phyloP scores from a whole-genome alignment of 2,888 invertebrate genomes.

The Callimorpha dominula region DNA sequence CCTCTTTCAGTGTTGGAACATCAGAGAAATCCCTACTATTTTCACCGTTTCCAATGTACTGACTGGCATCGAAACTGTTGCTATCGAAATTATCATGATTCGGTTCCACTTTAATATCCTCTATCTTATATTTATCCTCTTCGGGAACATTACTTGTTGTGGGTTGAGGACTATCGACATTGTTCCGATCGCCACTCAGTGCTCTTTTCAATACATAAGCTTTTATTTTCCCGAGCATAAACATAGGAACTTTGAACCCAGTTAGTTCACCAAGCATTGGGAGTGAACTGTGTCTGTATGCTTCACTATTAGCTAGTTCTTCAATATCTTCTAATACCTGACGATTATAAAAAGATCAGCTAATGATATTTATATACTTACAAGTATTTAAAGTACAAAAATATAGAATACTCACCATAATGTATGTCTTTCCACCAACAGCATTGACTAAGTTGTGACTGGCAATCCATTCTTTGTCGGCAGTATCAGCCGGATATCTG shows the following conservation, averaged over 20 bases:
- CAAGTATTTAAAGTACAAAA: neutral
- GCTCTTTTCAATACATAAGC: constrained; percentile 85
- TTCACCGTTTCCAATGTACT: constrained; percentile 73
- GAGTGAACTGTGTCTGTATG: constrained; percentile 89
- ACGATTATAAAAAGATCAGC: constrained; percentile 19
- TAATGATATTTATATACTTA: neutral
- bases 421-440: constrained; percentile 92
- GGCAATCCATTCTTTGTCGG: constrained; percentile 93
- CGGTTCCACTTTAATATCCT: constrained; percentile 77
- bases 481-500: constrained; percentile 92
- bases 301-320: constrained; percentile 91
- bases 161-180: constrained; percentile 76
- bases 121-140: constrained; percentile 71
- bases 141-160: constrained; percentile 71
- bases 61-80: constrained; percentile 75
- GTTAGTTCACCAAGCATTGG: constrained; percentile 89
- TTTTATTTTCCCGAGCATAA: constrained; percentile 91
- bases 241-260: constrained; percentile 91
- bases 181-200: constrained; percentile 69
- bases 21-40: constrained; percentile 76
- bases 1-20: constrained; percentile 75
- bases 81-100: constrained; percentile 72
- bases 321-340: constrained; percentile 91
- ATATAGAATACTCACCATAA: constrained; percentile 82
- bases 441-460: constrained; percentile 92